Base-by-base conservation (phyloP, 2,113 vertebrate species). In the Cyanoramphus novaezelandiae region DNA sequence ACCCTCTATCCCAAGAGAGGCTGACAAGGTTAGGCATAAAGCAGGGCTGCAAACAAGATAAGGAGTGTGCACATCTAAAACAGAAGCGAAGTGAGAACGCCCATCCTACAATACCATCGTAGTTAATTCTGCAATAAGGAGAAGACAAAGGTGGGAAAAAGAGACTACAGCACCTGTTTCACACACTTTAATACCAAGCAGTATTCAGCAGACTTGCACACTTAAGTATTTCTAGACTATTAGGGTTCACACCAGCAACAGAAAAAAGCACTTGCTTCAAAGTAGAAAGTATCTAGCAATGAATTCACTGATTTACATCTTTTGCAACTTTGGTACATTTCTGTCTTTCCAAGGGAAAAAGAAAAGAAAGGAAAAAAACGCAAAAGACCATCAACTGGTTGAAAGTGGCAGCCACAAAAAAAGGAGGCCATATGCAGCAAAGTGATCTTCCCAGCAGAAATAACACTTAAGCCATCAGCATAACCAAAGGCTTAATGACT, bases 91-190 rank as follows among this genome's bases (percentile, higher is more conserved):
- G 23, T 16, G n/a, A 86, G 64, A 74, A 6, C 9, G 23, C 7
- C 4, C 18, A 76, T 67, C 35, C n/a, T 64, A 68, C 0, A 0
- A 18, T 33, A 75, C 10, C 0, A 0, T 39, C 20, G 25, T 46
- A 60, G 41, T 64, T 85, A 75, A 87, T 39, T 53, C 43, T 5
- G 2, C 35, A 74, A 21, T 23, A 64, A 82, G 23, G 17, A 50
- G 28, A 80, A 65, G 17, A 55, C 33, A 67, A 74, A 53, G 7
- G 25, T 62, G 25, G 19, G 35, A 8, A 88, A 87, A 63, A 76
- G 14, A 62, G 13, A 37, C 52, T 52, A 41, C 2, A 52, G 53
- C 37, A 88, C 11, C 39, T 47, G 29, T 13, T 55, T 69, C 20
- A 55, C 19, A 37, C 15, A 57, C 49, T 70, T 77, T 20, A 86